Percentiles rank a stretch among this genome's conserved stretches.
These are phyloP conservation scores for Caenorhabditis zanzibari DNA, from an alignment of 2,888 invertebrate species.

Conservation along the genomic window DNA sequence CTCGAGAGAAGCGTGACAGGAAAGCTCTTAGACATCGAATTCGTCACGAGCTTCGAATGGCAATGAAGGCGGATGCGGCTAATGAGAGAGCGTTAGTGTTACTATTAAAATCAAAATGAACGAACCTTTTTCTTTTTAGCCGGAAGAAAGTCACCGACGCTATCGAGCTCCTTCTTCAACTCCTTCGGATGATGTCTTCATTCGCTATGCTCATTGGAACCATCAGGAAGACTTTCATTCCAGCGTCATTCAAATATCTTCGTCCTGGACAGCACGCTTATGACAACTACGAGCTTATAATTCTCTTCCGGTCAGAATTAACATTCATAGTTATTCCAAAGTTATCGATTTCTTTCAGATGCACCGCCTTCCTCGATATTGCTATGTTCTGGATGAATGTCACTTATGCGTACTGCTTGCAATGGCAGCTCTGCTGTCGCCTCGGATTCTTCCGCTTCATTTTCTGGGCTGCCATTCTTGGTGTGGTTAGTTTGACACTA, in stretches of 20 bases:
- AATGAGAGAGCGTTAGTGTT: conserved; percentile 75
- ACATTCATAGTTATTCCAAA: too few species aligned
- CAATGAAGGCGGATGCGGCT: conserved; percentile 76
- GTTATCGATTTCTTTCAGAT: conserved; percentile 56
- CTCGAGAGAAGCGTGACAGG: conserved; percentile 71
- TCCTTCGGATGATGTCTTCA: conserved; percentile 80
- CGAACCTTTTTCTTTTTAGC: conserved; percentile 55
- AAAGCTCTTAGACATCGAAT: conserved; percentile 71
- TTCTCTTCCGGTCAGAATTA: conserved; percentile 76
- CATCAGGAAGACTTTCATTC: conserved; percentile 81
- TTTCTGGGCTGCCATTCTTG: conserved; percentile 68
- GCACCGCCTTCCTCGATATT: conserved; percentile 79
- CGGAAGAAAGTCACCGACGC: conserved; percentile 79
- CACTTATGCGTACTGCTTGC: conserved; percentile 77
- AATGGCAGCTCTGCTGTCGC: conserved; percentile 81
- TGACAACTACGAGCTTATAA: conserved; percentile 79
- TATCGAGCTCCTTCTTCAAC: conserved; percentile 80
- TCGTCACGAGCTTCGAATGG: conserved; percentile 72
- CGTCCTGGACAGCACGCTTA: conserved; percentile 75
- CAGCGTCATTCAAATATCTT: conserved; percentile 77
- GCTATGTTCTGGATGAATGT: conserved; percentile 81
- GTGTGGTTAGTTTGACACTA: conserved; percentile 39
- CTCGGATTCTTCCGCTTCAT: conserved; percentile 69
- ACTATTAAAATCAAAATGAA: too few species aligned
- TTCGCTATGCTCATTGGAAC: conserved; percentile 82